These are phyloP conservation scores for Myotis vivesi DNA, from an alignment of 2,797 vertebrate species.

Conservation along the genomic window DNA sequence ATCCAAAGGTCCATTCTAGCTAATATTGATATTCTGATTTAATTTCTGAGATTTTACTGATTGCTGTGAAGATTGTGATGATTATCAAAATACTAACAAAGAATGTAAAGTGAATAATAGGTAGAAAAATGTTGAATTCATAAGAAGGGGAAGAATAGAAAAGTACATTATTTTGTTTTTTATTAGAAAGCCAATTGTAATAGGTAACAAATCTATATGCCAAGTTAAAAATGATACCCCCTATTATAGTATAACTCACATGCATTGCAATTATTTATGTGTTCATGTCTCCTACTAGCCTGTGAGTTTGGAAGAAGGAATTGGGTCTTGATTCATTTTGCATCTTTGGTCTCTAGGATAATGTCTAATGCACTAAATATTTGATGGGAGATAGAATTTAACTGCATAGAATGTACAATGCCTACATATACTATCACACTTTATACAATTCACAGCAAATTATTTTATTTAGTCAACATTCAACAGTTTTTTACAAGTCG, in stretches of 20 bases:
- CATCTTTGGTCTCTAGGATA: neutral
- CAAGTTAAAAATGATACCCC: neutral
- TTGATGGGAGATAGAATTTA: neutral
- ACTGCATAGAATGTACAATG: neutral
- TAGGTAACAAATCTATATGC: neutral
- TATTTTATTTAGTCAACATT: neutral
- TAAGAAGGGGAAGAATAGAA: neutral
- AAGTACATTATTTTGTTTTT: neutral
- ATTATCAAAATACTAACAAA: slow-evolving; percentile 20
- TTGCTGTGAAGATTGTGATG: neutral
- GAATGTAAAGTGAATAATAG: neutral
- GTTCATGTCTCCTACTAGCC: neutral
- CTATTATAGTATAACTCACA: neutral
- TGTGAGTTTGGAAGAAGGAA: slow-evolving; percentile 1
- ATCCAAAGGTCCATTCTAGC: slow-evolving; percentile 10
- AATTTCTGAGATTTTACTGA: neutral
- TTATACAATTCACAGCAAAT: neutral
- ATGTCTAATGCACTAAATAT: neutral
- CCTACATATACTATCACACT: neutral
- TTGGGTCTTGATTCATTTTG: neutral
- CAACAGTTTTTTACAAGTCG: neutral
- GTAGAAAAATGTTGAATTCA: neutral
- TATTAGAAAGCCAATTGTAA: neutral
- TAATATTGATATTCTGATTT: neutral
- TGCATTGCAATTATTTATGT: neutral